Base-by-base conservation (phyloP, 2,888 invertebrate genomes). In the Synanthedon andrenaeformis region DNA sequence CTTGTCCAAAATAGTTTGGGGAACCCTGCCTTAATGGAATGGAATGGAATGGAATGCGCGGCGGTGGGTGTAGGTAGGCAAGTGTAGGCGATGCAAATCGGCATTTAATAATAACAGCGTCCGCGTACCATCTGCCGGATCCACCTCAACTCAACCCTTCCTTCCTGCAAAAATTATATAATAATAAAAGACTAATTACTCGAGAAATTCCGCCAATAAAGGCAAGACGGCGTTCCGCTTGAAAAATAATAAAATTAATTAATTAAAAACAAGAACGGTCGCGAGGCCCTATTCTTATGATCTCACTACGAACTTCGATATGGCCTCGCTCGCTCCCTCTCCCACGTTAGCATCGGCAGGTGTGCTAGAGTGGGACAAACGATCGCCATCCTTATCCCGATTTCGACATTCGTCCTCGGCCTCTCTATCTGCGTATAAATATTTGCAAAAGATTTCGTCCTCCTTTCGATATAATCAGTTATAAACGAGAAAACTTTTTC, bases 181-280 rank as follows among this genome's bases (percentile, higher is more conserved):
- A 88, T 81, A 88, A 88, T 88, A 88, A 88, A 88, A 88, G 81
- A 82, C 80, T 88, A 87, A 88, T 88, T 85, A 81, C 83, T 79
- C 74, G 76, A 79, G 76, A 79, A 76, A 79, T 82, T 82, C 78
- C 72, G 71, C 82, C 85, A 79, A 82, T 88, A 85, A 84, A 79
- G 80, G 76, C 86, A 85, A 86, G 76, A 69, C 74, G 77, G 82
- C 75, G 82, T 63, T 56, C 65, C 66, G 60, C 65, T 61, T 68
- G 74, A 73, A 78, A 80, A 84, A 87, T 85, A 83, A 87, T 87
- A 85, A 84, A 84, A 87, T 83, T 82, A 87, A 88, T 87, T 87
- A 86, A 88, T 84, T 86, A 83, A 87, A 86, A 88, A 87, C 87
- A 88, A 65, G 58, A 62, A 61, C 60, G 59, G 59, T 55, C 28